Conservation (phyloP, 2,113 vertebrate species). For the Hystrix brachyura region DNA sequence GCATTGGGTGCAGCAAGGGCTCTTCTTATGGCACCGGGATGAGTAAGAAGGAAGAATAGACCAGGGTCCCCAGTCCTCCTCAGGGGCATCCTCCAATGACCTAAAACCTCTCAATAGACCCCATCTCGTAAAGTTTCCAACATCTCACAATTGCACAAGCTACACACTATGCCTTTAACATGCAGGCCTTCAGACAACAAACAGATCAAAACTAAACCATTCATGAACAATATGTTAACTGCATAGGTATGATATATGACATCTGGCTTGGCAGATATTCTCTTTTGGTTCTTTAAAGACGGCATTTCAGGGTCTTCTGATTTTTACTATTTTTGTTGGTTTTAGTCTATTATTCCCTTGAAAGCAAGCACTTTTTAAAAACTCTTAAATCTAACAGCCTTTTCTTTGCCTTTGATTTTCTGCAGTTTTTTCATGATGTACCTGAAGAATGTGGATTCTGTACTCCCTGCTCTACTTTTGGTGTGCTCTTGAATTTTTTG, state of each 20-base stretch:
- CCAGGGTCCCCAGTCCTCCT: neutral
- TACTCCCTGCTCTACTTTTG: fast-evolving
- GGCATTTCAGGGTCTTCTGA: neutral
- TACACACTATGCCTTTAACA: neutral
- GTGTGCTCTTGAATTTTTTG: neutral
- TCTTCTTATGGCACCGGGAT: neutral
- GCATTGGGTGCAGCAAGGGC: neutral
- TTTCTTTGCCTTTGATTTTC: neutral
- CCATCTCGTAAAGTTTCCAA: neutral
- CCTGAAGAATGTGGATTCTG: neutral
- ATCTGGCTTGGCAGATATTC: neutral
- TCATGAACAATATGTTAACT: neutral
- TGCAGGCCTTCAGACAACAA: no score
- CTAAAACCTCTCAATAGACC: no score
- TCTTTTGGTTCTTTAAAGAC: neutral
- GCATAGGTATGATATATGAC: neutral
- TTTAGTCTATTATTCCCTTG: neutral
- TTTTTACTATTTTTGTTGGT: neutral
- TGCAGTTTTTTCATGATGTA: neutral
- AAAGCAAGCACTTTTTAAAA: neutral
- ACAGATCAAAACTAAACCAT: neutral
- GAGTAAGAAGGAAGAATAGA: neutral
- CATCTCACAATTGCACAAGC: neutral
- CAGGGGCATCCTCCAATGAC: fast-evolving
- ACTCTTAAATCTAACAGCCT: neutral